Evolutionary conservation across 2,888 invertebrate genomes (phyloP).

Genomic region (Archips xylosteana): DNA sequence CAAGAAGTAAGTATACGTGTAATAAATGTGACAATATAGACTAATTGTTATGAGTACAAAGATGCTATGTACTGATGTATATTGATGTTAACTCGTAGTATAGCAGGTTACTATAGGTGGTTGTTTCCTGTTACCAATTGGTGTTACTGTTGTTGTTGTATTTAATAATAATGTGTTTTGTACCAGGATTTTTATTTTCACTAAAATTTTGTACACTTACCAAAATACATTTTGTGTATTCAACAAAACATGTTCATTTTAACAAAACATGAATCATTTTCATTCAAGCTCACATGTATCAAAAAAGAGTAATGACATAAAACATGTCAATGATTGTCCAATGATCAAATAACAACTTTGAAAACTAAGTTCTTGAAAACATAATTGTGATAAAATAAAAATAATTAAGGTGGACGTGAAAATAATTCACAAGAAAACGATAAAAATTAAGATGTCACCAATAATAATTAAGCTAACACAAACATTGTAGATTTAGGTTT

Average conservation of each 20-base stretch:
- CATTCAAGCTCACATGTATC: background rate
- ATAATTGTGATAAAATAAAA: no score
- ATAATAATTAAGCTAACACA: background rate
- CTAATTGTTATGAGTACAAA: background rate
- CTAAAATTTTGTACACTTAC: slow-evolving; percentile 2
- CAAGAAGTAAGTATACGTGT: slow-evolving; percentile 30
- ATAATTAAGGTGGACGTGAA: background rate
- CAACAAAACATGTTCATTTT: background rate
- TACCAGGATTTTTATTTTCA: slow-evolving; percentile 20
- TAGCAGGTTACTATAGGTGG: slow-evolving; percentile 15
- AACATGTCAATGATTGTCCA: slow-evolving; percentile 26
- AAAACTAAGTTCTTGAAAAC: no score
- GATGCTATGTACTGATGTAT: slow-evolving; percentile 12
- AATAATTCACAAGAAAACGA: background rate
- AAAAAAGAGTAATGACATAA: background rate
- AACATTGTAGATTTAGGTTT: no score
- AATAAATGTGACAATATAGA: slow-evolving; percentile 2
- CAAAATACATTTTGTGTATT: background rate
- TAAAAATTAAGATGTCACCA: background rate
- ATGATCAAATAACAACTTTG: slow-evolving; percentile 6
- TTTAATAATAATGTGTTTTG: slow-evolving; percentile 19
- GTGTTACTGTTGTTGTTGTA: slow-evolving; percentile 33
- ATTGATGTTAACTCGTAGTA: slow-evolving; percentile 27
- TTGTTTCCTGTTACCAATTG: slow-evolving; percentile 14
- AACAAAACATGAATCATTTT: background rate